Evolutionary conservation across 2,113 vertebrate species (phyloP).

Genomic region (Ciconia stormi): DNA sequence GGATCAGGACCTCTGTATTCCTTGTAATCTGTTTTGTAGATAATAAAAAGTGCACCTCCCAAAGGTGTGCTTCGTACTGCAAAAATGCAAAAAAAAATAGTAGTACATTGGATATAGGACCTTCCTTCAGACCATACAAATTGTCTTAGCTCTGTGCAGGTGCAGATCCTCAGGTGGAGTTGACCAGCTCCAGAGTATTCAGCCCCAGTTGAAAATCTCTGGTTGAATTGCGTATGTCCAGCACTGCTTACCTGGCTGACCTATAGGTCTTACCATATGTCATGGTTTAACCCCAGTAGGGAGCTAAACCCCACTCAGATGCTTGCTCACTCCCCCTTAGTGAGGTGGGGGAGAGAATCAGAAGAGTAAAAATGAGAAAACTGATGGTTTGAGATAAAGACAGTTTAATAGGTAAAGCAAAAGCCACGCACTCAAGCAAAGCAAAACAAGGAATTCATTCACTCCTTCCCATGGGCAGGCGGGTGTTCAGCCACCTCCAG

Average conservation of each 20-base stretch:
- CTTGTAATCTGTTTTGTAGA: neutral
- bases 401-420: neutral
- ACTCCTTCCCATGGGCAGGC: accelerated
- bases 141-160: neutral
- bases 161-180: neutral
- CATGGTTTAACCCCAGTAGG: neutral
- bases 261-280: neutral
- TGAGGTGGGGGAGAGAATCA: neutral
- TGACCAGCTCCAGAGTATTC: neutral
- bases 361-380: neutral
- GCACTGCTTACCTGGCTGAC: neutral
- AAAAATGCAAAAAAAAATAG: neutral
- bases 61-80: neutral
- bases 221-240: neutral
- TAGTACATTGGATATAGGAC: neutral
- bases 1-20: neutral
- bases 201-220: neutral
- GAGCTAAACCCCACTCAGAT: neutral
- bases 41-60: neutral
- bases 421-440: neutral
- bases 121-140: neutral
- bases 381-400: neutral
- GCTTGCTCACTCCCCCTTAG: accelerated
- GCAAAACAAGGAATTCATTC: neutral
- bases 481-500: neutral